Conservation (phyloP, 2,888 invertebrate species). For the Pyrgus malvae region DNA sequence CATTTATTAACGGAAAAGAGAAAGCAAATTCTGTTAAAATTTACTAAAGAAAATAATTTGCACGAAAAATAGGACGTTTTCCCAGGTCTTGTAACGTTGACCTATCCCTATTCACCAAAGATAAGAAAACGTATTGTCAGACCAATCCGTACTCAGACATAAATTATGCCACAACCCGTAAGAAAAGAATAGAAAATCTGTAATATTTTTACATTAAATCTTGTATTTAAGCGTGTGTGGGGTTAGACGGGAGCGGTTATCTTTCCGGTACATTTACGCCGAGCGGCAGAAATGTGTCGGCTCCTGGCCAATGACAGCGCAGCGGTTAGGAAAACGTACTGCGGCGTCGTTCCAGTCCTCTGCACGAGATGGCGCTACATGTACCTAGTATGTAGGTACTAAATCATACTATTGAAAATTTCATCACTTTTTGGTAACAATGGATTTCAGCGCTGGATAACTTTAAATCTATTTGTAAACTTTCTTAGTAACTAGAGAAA, state of each 20-base stretch:
- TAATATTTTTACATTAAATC: slow-evolving; percentile 28
- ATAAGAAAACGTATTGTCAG: slow-evolving; percentile 25
- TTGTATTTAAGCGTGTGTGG: slow-evolving; percentile 23
- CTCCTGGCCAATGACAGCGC: slow-evolving; percentile 16
- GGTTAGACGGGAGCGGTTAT: slow-evolving; percentile 19
- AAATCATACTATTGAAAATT: too few species aligned
- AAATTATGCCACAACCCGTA: slow-evolving; percentile 17
- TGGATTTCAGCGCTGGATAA: too few species aligned
- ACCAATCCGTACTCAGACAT: slow-evolving; percentile 17
- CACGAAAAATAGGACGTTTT: neutral
- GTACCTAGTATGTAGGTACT: too few species aligned
- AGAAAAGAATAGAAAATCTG: slow-evolving; percentile 24
- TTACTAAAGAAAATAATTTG: too few species aligned
- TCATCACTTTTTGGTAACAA: too few species aligned
- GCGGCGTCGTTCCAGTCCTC: neutral
- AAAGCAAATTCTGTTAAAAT: neutral
- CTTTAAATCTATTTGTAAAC: too few species aligned
- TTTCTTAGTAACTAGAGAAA: too few species aligned
- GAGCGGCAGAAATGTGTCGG: slow-evolving; percentile 20
- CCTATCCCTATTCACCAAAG: neutral
- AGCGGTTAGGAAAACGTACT: neutral
- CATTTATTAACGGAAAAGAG: neutral
- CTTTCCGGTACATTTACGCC: slow-evolving; percentile 25
- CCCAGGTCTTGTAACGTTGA: neutral
- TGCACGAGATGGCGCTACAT: slow-evolving; percentile 1